Percentiles rank a stretch among this genome's conserved stretches.
These are phyloP conservation scores for Penaeus monodon DNA, from an alignment of 2,888 invertebrate genomes.

Conservation along the genomic window DNA sequence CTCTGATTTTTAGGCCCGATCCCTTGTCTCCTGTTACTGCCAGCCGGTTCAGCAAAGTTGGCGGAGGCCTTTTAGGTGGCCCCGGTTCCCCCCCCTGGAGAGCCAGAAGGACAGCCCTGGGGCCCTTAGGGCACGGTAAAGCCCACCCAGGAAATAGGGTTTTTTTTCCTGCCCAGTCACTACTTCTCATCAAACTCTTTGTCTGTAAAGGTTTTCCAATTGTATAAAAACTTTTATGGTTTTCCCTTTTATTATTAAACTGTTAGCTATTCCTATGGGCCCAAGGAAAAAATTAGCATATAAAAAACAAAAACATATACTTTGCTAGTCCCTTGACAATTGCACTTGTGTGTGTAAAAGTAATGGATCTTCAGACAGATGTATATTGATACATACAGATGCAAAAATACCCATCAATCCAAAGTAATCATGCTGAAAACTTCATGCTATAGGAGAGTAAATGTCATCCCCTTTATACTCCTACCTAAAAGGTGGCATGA, in stretches of 20 bases:
- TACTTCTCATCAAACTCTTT: constrained; percentile 98
- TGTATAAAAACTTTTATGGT: too few species aligned
- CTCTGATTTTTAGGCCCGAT: too few species aligned
- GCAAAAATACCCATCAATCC: too few species aligned
- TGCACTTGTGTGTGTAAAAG: too few species aligned
- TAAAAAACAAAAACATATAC: too few species aligned
- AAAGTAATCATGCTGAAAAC: background rate
- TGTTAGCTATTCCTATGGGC: too few species aligned
- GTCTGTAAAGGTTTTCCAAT: constrained; percentile 66
- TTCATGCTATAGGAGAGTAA: background rate
- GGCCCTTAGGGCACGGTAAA: constrained; percentile 90
- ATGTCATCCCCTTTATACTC: background rate
- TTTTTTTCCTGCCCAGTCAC: constrained; percentile 97
- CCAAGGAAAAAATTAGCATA: too few species aligned
- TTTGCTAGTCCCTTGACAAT: too few species aligned
- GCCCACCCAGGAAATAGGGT: constrained; percentile 98
- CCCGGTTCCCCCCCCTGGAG: constrained; percentile 94
- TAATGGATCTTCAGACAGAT: too few species aligned
- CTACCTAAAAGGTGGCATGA: constrained; percentile 88
- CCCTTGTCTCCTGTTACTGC: constrained; percentile 95
- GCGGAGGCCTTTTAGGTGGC: constrained; percentile 92
- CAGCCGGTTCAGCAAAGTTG: constrained; percentile 86
- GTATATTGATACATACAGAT: too few species aligned
- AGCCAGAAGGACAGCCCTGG: constrained; percentile 86
- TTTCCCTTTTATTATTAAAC: too few species aligned